Percentiles rank a stretch among this genome's conserved stretches.
Evolutionary conservation across 2,888 invertebrate species (phyloP).

Genomic region (Synanthedon tipuliformis): DNA sequence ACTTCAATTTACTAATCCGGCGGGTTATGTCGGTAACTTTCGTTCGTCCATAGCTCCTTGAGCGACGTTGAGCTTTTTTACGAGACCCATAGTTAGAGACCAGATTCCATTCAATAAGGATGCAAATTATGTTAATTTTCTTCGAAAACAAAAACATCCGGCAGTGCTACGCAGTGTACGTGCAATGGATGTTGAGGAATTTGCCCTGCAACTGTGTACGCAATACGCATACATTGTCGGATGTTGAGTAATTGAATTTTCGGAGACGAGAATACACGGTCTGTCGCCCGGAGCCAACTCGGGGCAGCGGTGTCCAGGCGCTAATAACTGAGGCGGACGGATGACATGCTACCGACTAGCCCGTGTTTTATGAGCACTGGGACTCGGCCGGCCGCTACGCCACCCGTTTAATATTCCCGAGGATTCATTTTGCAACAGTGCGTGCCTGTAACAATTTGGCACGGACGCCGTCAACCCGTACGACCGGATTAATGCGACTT

Average conservation of each 20-base stretch:
- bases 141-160: conserved; percentile 4
- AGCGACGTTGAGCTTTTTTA: too few species aligned
- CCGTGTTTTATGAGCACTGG: conserved; percentile 32
- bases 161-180: conserved; percentile 16
- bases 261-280: conserved; percentile 27
- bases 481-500: conserved; percentile 29
- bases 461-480: conserved; percentile 16
- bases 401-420: conserved; percentile 20
- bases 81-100: too few species aligned
- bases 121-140: not conserved
- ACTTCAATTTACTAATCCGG: too few species aligned
- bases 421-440: conserved; percentile 26
- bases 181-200: conserved; percentile 31
- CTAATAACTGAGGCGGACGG: conserved; percentile 34
- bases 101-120: too few species aligned
- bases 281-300: conserved; percentile 29
- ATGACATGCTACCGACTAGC: conserved; percentile 34
- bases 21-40: too few species aligned
- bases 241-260: conserved; percentile 58
- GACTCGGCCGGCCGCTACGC: conserved; percentile 13
- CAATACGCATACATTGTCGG: conserved; percentile 33
- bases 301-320: conserved; percentile 18
- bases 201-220: conserved; percentile 27
- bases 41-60: too few species aligned
- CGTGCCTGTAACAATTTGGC: conserved; percentile 21